Evolutionary conservation across 2,797 vertebrate species (phyloP), one percentile per base, ranked within the genome.

Genomic region (Gymnodraco acuticeps): DNA sequence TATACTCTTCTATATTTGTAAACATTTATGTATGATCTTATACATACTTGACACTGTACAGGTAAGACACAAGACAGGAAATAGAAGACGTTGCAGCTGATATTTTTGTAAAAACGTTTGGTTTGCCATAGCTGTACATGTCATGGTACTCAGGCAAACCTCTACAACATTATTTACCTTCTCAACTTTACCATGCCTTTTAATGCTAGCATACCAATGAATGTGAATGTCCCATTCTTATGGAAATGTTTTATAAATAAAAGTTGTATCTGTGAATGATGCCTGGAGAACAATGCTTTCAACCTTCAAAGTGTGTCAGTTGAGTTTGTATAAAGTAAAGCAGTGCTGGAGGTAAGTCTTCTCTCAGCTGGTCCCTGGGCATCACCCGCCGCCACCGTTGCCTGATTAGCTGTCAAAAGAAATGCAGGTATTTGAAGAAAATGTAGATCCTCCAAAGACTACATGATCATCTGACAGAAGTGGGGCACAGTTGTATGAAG

Each of bases 141-240:
- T 73, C 73, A 45, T 81, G 69, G 82, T 87, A 85, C 87, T 65
- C 33, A 76, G 75, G 73, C 70, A 87, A 82, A 63, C 69, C 66
- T 70, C 60, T 66, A 63, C 41, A 46, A 46, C 70, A 54, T 50
- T 33, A 11, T 78, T 84, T 61, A 3, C 71, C 64, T 52, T 73
- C 67, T 81, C 67, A 45, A 79, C 73, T 72, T 74, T 78, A 64
- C 82, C 60, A 69, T 82, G 92, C 93, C 91, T 94, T 27, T 90
- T 85, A 84, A 92, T 82, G 93, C 91, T 94, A 94, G 93, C 65
- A 88, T 88, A 94, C 93, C 93, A 94, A 94, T 94, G 94, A 94
- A 93, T 94, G 94, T 94, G 93, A 94, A 94, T 66, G 80, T 70
- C 88, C 83, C 61, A 60, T 91, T 93, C 88, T 89, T 82, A 90